phyloP scores from a whole-genome alignment of 1,140 invertebrate species.

The Danaus plexippus region DNA sequence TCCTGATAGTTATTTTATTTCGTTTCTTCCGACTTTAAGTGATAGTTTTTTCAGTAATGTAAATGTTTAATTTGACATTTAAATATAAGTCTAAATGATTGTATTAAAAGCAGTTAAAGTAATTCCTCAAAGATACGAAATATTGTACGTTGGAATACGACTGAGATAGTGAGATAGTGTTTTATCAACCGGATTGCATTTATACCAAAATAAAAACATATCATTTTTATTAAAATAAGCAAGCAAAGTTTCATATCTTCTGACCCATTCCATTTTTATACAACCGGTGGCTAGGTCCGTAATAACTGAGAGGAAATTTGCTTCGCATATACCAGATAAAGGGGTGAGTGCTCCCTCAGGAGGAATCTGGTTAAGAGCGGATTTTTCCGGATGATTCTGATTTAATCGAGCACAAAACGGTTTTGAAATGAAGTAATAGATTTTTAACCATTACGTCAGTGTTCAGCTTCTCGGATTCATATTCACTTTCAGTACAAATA shows the following conservation, averaged over 20 bases:
- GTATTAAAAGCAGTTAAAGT: too few relatives aligned
- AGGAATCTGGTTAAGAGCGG: constrained; percentile 24
- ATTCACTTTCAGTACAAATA: too few relatives aligned
- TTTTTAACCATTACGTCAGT: too few relatives aligned
- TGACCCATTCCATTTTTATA: too few relatives aligned
- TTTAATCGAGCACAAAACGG: constrained; percentile 6
- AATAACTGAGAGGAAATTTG: constrained; percentile 18
- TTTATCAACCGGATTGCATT: too few relatives aligned
- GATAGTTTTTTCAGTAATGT: too few relatives aligned
- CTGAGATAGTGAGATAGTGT: too few relatives aligned
- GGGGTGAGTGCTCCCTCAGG: constrained; percentile 7
- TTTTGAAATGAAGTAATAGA: neutral
- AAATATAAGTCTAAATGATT: too few relatives aligned
- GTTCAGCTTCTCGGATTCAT: too few relatives aligned
- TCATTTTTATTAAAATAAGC: constrained; percentile 11
- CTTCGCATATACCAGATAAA: constrained; percentile 21
- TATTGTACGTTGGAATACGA: too few relatives aligned
- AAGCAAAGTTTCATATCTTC: neutral
- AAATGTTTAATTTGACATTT: too few relatives aligned
- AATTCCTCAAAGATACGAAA: too few relatives aligned
- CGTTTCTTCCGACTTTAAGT: constrained; percentile 6
- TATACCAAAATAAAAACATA: constrained; percentile 1
- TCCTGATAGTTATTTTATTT: constrained; percentile 19
- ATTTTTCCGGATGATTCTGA: constrained; percentile 26
- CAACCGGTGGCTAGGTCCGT: constrained; percentile 1